These are phyloP conservation scores for Ancistrus triradiatus DNA, from an alignment of 2,113 vertebrate species.

Conservation along the genomic window DNA sequence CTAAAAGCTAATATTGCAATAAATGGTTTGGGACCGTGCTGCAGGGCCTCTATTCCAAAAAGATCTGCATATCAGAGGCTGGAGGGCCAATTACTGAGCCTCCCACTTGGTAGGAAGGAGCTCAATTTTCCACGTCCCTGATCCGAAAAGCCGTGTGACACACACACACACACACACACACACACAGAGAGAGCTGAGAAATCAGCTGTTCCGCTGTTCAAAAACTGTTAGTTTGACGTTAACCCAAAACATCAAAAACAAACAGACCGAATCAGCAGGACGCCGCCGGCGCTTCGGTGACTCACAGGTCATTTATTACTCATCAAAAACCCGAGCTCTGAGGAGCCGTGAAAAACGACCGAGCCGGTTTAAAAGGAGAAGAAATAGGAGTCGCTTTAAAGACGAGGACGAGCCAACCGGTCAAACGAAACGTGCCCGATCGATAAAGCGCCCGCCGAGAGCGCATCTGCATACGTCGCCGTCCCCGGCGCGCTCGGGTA, in stretches of 20 bases:
- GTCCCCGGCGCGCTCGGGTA: slow-evolving; percentile 16
- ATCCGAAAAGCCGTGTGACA: no score
- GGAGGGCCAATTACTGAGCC: no score
- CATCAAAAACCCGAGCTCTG: slow-evolving; percentile 12
- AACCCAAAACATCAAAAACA: not conserved
- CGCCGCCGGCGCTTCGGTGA: slow-evolving; percentile 15
- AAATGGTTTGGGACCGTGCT: no score
- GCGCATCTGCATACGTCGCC: slow-evolving; percentile 30
- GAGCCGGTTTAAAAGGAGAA: not conserved
- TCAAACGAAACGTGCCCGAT: no score
- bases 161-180: not conserved
- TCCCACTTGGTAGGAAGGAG: no score
- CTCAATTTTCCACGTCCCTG: no score
- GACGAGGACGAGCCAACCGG: not conserved
- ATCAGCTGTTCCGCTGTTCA: no score
- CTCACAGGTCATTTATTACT: slow-evolving; percentile 35
- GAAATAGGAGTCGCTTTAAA: not conserved
- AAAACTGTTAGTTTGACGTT: no score
- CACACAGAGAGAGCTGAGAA: no score
- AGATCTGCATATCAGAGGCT: no score
- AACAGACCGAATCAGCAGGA: not conserved
- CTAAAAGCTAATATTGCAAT: no score
- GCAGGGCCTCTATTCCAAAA: no score
- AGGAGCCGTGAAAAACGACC: slow-evolving; percentile 46
- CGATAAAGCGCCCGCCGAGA: slow-evolving; percentile 1